phyloP scores from a whole-genome alignment of 2,113 vertebrate genomes.

The Geococcyx californianus region DNA sequence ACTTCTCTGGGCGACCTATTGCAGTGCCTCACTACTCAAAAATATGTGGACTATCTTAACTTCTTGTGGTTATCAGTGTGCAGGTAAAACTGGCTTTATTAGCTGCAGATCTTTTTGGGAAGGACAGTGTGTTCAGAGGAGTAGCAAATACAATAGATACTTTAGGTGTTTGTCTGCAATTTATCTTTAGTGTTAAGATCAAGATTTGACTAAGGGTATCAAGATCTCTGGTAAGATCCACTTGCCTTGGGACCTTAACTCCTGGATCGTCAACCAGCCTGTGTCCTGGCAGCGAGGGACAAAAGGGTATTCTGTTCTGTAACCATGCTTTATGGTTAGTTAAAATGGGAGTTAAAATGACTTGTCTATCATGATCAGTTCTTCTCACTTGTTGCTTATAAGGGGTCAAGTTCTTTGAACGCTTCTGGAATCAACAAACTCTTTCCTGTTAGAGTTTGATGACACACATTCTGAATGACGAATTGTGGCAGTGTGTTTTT shows the following conservation, averaged over 20 bases:
- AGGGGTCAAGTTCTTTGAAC: neutral
- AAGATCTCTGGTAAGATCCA: neutral
- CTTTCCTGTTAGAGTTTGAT: neutral
- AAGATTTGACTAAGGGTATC: neutral
- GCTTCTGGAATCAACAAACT: neutral
- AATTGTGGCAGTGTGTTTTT: neutral
- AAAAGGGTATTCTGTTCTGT: neutral
- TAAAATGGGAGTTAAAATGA: no score
- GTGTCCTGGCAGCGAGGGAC: neutral
- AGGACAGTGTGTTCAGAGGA: neutral
- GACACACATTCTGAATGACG: neutral
- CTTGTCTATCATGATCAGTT: rapidly evolving
- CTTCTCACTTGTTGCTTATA: neutral
- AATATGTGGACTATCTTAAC: neutral
- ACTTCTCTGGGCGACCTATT: no score
- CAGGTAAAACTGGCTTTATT: neutral
- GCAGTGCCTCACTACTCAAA: neutral
- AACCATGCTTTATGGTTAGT: no score
- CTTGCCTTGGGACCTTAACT: neutral
- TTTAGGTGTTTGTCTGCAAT: neutral
- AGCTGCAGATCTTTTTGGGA: neutral
- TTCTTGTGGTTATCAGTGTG: neutral
- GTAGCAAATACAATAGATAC: neutral
- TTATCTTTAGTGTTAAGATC: neutral
- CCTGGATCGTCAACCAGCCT: neutral